phyloP scores from a whole-genome alignment of 2,113 vertebrate genomes.

The Polyodon spathula region DNA sequence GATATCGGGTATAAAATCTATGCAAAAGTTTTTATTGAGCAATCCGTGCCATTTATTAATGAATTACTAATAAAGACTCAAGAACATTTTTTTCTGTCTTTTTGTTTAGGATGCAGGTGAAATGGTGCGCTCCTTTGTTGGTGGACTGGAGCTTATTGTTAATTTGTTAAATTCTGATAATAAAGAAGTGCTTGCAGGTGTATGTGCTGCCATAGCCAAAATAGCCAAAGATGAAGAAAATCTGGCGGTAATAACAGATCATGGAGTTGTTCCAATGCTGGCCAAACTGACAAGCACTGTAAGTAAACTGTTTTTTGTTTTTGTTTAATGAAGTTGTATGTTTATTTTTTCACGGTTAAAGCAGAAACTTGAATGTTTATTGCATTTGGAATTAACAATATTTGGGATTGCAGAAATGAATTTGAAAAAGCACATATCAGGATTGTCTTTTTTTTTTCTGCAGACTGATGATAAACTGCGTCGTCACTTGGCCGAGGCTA shows the following conservation, averaged over 20 bases:
- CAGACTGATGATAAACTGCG: constrained; percentile 75
- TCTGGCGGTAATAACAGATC: constrained; percentile 80
- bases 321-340: too few species aligned
- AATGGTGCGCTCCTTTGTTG: constrained; percentile 84
- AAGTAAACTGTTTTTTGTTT: constrained; percentile 47
- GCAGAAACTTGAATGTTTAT: too few species aligned
- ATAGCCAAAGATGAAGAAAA: constrained; percentile 92
- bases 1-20: too few species aligned
- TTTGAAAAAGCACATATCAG: background rate
- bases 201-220: constrained; percentile 80
- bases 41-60: too few species aligned
- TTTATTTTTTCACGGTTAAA: too few species aligned
- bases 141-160: constrained; percentile 81
- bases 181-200: constrained; percentile 78
- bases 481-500: constrained; percentile 75
- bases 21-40: too few species aligned
- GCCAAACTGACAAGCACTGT: constrained; percentile 82
- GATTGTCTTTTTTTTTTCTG: background rate
- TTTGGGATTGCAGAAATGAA: too few species aligned
- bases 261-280: constrained; percentile 73
- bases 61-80: too few species aligned
- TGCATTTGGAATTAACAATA: too few species aligned
- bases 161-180: constrained; percentile 80
- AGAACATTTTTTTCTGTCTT: constrained; percentile 43
- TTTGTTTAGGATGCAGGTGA: constrained; percentile 74